Evolutionary conservation across 2,797 vertebrate genomes (phyloP).

Genomic region (Sebastes taczanowskii): DNA sequence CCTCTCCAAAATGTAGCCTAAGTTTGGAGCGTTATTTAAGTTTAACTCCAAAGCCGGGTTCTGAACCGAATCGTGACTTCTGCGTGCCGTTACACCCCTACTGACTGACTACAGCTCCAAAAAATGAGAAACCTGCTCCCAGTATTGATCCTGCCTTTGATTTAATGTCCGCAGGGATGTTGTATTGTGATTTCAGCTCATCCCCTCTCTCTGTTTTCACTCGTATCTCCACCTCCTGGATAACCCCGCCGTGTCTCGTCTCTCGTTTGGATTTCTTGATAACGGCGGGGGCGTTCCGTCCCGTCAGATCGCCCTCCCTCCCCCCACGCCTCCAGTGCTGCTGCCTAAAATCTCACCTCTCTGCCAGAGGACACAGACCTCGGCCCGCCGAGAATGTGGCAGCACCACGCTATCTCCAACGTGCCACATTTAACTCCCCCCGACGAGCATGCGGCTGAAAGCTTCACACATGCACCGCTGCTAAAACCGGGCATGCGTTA

Average conservation of each 20-base stretch:
- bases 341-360: constrained; percentile 81
- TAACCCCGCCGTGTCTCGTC: constrained; percentile 10
- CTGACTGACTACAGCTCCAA: too few relatives aligned
- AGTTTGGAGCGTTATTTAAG: too few relatives aligned
- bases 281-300: neutral
- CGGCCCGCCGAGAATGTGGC: constrained; percentile 79
- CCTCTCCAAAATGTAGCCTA: too few relatives aligned
- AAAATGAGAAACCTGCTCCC: too few relatives aligned
- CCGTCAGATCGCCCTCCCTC: neutral
- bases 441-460: neutral
- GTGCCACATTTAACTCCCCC: constrained; percentile 41
- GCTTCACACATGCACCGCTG: constrained; percentile 8
- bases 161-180: neutral
- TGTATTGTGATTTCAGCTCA: neutral
- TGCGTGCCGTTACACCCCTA: too few relatives aligned
- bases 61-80: too few relatives aligned
- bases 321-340: constrained; percentile 64
- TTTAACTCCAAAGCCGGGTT: too few relatives aligned
- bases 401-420: constrained; percentile 68
- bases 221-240: neutral
- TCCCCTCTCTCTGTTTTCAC: neutral
- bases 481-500: neutral
- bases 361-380: constrained; percentile 74
- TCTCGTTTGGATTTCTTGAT: neutral
- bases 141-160: neutral